Evolutionary conservation across 2,888 invertebrate species (phyloP), one percentile per base, ranked within the genome.

Genomic region (Poecilus cupreus): DNA sequence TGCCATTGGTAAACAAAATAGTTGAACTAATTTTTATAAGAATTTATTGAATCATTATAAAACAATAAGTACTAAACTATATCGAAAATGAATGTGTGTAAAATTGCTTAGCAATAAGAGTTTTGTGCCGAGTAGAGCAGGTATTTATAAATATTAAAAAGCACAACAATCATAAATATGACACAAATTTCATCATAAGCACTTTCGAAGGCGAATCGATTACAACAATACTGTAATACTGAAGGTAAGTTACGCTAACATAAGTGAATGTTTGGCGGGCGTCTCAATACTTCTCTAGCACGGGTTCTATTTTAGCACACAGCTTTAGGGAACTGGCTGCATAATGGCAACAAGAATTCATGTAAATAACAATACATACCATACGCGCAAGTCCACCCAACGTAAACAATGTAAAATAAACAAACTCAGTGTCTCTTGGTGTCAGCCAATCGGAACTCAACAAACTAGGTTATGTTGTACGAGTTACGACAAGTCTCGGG

Each of bases 361-460:
- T 68, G 49, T 81, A 81, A 75, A 60, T 49, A 86, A 86, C 86
- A 88, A 89, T 89, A 89, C 89, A 88, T 89, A 89, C 89, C 89
- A 89, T 88, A 88, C 88, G 88, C 88, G 88, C 88, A 85, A 82
- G 88, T 87, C 88, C 89, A 88, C 88, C 88, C 88, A 88, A 88
- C 87, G 89, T 88, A 89, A 89, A 88, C 87, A 88, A 87, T 89
- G 88, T 88, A 88, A 89, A 89, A 89, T 86, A 88, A 88, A 88
- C 84, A 87, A 89, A 89, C 88, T 89, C 87, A 88, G 88, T 89
- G 88, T 88, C 87, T 86, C 85, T 85, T 87, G 85, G 88, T 88
- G 88, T 88, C 85, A 86, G 83, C 82, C 83, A 83, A 83, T 81
- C 32, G 32, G 32, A 32, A 32, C 32, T 32, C 32, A 77, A 77